Evolutionary conservation across 2,113 vertebrate genomes (phyloP).

Genomic region (Eublepharis macularius): DNA sequence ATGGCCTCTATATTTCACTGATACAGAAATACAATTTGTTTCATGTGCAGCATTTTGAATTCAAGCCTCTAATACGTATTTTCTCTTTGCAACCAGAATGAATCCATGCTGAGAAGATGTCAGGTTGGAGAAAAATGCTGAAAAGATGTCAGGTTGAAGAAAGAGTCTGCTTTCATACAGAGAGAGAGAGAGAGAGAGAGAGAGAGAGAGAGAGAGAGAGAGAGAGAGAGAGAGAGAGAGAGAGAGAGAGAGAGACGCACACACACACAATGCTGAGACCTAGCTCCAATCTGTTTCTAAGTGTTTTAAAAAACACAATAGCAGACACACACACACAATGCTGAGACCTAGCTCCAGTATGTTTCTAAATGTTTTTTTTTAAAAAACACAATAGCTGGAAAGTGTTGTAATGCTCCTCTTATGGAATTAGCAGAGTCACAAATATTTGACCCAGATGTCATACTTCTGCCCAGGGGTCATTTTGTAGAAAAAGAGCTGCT

Average conservation of each 20-base stretch:
- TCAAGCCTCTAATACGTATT: rapidly evolving
- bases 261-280: too few relatives aligned
- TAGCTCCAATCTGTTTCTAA: too few relatives aligned
- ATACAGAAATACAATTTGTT: neutral
- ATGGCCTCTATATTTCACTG: rapidly evolving
- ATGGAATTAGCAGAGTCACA: rapidly evolving
- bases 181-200: neutral
- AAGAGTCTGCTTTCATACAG: constrained; percentile 10
- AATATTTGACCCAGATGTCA: rapidly evolving
- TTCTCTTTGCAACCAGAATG: rapidly evolving
- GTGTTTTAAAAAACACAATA: too few relatives aligned
- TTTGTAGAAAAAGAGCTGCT: too few relatives aligned
- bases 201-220: too few relatives aligned
- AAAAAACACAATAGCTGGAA: neutral
- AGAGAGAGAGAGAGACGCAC: too few relatives aligned
- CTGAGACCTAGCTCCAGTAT: neutral
- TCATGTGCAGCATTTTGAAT: neutral
- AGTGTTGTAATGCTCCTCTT: rapidly evolving
- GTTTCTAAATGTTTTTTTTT: neutral
- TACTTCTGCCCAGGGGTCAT: neutral
- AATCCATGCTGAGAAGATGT: constrained; percentile 6
- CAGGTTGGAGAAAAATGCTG: neutral
- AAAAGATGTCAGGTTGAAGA: constrained; percentile 2
- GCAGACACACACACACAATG: too few relatives aligned
- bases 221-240: too few relatives aligned